phyloP scores from a whole-genome alignment of 2,888 invertebrate species.

The Myopa tessellatipennis region DNA sequence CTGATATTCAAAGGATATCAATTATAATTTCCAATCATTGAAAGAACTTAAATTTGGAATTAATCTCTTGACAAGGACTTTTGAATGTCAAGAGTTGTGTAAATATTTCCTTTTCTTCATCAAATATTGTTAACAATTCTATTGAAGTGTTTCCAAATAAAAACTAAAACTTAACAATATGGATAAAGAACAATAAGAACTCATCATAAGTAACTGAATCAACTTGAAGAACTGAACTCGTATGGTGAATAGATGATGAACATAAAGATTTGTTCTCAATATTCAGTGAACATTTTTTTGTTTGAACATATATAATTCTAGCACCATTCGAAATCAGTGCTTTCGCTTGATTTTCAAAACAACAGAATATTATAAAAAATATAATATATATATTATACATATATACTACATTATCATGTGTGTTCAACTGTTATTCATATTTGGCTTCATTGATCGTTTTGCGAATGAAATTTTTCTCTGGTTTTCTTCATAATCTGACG shows the following conservation, averaged over 20 bases:
- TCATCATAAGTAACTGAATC: constrained; percentile 38
- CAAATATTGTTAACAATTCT: neutral
- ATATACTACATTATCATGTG: neutral
- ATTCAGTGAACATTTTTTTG: constrained; percentile 23
- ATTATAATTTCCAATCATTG: too few relatives aligned
- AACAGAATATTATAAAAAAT: neutral
- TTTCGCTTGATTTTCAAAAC: constrained; percentile 47
- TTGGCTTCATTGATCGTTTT: neutral
- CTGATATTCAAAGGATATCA: too few relatives aligned
- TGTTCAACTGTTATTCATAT: neutral
- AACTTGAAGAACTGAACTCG: constrained; percentile 53
- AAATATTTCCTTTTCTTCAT: neutral
- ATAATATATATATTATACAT: too few relatives aligned
- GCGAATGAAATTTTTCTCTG: neutral
- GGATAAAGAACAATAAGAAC: too few relatives aligned
- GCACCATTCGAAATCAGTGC: constrained; percentile 56
- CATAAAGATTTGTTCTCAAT: constrained; percentile 31
- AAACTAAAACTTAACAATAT: neutral
- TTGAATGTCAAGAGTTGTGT: neutral
- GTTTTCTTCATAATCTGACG: constrained; percentile 24
- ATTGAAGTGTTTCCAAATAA: neutral
- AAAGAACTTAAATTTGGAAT: too few relatives aligned
- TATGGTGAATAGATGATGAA: constrained; percentile 52
- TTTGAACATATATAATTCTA: constrained; percentile 45
- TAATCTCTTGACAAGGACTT: too few relatives aligned